Conservation (phyloP, 2,113 vertebrate genomes). For the Chionomys nivalis region DNA sequence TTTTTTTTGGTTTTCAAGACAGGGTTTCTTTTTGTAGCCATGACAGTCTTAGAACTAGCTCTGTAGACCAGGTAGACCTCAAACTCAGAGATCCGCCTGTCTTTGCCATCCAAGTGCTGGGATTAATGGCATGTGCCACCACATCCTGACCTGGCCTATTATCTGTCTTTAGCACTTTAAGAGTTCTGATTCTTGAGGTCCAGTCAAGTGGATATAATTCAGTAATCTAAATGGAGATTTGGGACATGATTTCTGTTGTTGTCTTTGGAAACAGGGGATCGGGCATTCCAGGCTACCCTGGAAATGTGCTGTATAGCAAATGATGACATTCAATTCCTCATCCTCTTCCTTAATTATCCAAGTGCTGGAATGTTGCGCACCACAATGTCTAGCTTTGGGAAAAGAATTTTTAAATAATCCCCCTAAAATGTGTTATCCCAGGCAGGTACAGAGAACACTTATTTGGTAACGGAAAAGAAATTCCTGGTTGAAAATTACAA, state of each 20-base stretch:
- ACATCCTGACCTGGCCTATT: background rate
- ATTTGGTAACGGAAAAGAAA: background rate
- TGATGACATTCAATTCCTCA: background rate
- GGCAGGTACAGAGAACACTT: background rate
- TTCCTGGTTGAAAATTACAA: background rate
- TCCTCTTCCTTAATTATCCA: background rate
- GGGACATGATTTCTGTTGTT: background rate
- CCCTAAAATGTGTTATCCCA: background rate
- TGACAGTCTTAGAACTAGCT: background rate
- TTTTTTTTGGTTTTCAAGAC: background rate
- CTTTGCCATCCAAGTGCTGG: background rate
- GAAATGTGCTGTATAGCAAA: background rate
- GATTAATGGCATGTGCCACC: background rate
- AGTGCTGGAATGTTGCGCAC: background rate
- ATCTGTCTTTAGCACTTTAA: background rate
- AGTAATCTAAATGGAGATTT: constrained; percentile 1
- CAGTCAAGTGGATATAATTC: background rate
- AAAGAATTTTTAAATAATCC: background rate
- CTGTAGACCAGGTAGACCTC: background rate
- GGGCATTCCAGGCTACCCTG: background rate
- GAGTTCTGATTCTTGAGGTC: background rate
- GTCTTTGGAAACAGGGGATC: background rate
- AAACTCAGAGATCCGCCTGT: background rate
- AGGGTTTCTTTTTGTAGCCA: background rate
- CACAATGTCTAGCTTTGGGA: background rate